Evolutionary conservation across 1,140 invertebrate species (phyloP), one percentile per base, ranked within the genome.

Genomic region (Adoxophyes honmai): DNA sequence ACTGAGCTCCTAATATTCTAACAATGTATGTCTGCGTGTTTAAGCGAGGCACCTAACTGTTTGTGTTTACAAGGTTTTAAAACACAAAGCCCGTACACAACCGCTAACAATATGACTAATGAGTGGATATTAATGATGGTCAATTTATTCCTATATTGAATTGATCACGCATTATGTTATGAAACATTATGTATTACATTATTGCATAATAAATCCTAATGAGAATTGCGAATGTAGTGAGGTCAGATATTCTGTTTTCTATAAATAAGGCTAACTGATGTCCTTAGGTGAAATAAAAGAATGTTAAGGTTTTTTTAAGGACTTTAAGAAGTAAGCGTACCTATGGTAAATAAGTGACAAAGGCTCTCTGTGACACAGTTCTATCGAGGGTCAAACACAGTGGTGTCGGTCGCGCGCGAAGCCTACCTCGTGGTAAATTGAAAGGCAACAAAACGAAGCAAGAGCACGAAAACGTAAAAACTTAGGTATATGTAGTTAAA

Each of bases 131-230:
- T 48, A 28, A 48, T 48, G 42, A 48, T 18, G 18, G 11, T 1
- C 42, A 9, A 48, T 48, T 48, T 7, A 48, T 48, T 48, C 7
- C 21, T 48, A 28, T 11, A 48, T 48, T 48, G 10, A 48, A 48
- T 48, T 11, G 42, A 48, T 10, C 42, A 21, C n/a, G 18, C 21
- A 39, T 15, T 3, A 15, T 39, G 21, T 48, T 48, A 48, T 18
- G 14, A 33, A 48, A 48, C 18, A 33, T 9, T 6, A 14, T 33
- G 21, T 42, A 42, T 42, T 48, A 48, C 42, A 48, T 48, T n/a
- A 48, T 28, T 28, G 21, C 16, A 44, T 21, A 18, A 18, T 44
- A 11, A 18, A 48, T 21, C 16, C 18, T 48, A 48, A 21, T 11
- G 42, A 10, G 21, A 33, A 42, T 16, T 16, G 15, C 39, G 18